These are phyloP conservation scores for Machaerirhynchus nigripectus DNA, from an alignment of 2,113 vertebrate genomes.

Conservation along the genomic window DNA sequence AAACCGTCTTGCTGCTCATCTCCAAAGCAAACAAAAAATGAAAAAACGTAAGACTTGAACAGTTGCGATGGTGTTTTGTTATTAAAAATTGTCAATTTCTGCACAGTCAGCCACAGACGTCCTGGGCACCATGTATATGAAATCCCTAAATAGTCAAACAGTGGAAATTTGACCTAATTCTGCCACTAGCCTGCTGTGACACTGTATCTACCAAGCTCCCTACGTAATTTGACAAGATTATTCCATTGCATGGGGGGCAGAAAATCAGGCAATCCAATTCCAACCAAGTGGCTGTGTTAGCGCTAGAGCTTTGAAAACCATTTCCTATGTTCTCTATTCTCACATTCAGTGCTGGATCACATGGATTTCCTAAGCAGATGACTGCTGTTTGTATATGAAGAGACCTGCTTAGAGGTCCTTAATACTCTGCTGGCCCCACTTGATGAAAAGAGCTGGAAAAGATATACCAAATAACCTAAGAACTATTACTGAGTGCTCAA, in stretches of 20 bases:
- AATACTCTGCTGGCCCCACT: background rate
- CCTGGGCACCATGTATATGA: background rate
- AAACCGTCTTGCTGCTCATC: background rate
- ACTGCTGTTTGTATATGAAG: background rate
- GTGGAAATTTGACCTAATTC: background rate
- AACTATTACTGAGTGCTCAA: fast-evolving
- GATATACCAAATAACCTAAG: background rate
- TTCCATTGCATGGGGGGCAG: fast-evolving
- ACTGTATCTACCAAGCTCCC: background rate
- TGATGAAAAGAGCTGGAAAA: background rate
- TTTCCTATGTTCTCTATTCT: background rate
- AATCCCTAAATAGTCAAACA: background rate
- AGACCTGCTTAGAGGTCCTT: background rate
- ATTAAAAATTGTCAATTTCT: background rate
- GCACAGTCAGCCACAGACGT: background rate
- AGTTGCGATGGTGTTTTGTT: background rate
- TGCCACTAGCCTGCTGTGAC: background rate
- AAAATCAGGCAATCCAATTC: background rate
- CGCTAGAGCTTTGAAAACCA: background rate
- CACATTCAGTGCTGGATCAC: background rate
- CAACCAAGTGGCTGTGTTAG: background rate
- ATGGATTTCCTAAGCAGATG: background rate
- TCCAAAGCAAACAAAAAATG: fast-evolving
- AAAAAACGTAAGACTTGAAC: background rate
- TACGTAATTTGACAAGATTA: background rate